Conservation (phyloP, 1,140 invertebrate species). For the Zophobas morio region DNA sequence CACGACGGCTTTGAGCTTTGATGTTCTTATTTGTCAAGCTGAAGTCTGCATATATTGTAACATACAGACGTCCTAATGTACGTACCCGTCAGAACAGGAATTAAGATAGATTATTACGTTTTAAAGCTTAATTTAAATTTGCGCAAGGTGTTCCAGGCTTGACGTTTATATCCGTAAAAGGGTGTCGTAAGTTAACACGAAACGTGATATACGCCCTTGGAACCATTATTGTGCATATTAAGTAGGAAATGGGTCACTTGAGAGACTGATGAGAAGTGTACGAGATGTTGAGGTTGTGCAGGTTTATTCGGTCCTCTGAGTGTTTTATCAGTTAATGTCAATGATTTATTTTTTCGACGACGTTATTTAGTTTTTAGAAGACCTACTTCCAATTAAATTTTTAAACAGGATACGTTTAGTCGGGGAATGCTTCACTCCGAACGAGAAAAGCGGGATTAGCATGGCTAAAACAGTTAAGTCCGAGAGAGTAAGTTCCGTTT, state of each 20-base stretch:
- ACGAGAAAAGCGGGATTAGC: too few relatives aligned
- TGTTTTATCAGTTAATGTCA: not conserved
- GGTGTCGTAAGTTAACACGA: not conserved
- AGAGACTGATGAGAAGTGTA: not conserved
- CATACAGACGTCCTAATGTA: not conserved
- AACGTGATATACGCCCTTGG: not conserved
- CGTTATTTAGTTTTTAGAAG: too few relatives aligned
- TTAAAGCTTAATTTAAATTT: not conserved
- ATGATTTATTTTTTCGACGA: too few relatives aligned
- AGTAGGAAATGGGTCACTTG: not conserved
- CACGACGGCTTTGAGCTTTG: too few relatives aligned
- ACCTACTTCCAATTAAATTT: too few relatives aligned
- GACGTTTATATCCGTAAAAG: not conserved
- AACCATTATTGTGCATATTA: not conserved
- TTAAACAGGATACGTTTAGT: too few relatives aligned
- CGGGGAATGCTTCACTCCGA: too few relatives aligned
- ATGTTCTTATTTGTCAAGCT: too few relatives aligned
- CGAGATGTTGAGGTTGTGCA: not conserved
- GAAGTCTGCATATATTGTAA: not conserved
- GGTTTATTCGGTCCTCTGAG: not conserved
- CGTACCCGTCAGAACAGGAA: not conserved
- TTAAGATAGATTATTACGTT: slow-evolving; percentile 1
- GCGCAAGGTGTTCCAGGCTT: not conserved
- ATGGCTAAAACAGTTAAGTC: too few relatives aligned
- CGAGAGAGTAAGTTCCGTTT: too few relatives aligned